Percentiles rank a stretch among this genome's conserved stretches.
Conservation (phyloP, 2,113 vertebrate genomes). For the Sphyrna mokarran region DNA sequence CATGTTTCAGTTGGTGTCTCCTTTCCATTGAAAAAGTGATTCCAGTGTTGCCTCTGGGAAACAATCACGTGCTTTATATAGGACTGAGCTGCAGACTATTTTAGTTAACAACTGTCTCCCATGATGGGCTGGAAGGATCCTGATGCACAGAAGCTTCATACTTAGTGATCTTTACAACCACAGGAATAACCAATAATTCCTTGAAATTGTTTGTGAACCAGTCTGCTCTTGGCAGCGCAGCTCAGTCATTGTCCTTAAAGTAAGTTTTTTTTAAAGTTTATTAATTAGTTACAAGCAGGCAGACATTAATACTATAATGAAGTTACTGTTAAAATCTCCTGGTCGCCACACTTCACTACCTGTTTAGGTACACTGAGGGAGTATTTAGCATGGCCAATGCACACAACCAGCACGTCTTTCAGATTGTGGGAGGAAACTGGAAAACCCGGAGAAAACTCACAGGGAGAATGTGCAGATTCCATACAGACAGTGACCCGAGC, state of each 20-base stretch:
- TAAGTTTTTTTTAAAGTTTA: too few relatives aligned
- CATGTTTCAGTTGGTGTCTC: background rate
- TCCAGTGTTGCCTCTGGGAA: conserved; percentile 10
- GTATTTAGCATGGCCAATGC: too few relatives aligned
- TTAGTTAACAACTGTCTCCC: background rate
- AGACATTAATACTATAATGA: too few relatives aligned
- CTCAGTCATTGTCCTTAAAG: background rate
- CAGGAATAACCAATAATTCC: background rate
- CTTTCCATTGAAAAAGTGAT: background rate
- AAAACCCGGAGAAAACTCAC: too few relatives aligned
- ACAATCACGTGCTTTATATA: background rate
- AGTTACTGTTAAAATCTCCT: too few relatives aligned
- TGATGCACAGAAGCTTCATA: background rate
- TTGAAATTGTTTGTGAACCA: conserved; percentile 3
- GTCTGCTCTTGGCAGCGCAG: background rate
- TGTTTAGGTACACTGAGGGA: too few relatives aligned
- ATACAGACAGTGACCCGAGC: too few relatives aligned
- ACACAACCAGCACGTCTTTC: too few relatives aligned
- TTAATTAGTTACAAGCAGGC: too few relatives aligned
- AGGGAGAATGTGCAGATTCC: too few relatives aligned
- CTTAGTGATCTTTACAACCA: background rate
- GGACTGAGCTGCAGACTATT: background rate
- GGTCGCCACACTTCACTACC: too few relatives aligned
- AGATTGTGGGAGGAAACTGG: too few relatives aligned
- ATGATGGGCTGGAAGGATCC: conserved; percentile 14